Percentiles rank a stretch among this genome's conserved stretches.
These are phyloP conservation scores for Origma solitaria DNA, from an alignment of 2,113 vertebrate genomes.

Conservation along the genomic window DNA sequence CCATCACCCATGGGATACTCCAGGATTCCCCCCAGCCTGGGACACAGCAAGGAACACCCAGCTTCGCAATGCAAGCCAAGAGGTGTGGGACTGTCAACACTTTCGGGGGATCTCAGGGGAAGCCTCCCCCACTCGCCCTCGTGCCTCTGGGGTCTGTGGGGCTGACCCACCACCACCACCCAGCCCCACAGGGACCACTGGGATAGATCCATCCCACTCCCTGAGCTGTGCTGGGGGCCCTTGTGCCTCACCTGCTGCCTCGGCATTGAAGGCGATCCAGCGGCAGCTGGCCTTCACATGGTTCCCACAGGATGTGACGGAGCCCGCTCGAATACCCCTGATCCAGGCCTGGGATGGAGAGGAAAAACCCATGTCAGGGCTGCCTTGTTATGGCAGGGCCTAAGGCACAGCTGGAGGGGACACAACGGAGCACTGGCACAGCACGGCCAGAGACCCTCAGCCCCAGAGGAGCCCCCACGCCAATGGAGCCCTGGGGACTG, in stretches of 20 bases:
- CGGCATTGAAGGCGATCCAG: slow-evolving; percentile 81
- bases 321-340: slow-evolving; percentile 72
- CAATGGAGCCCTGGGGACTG: neutral
- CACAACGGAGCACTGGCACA: accelerated
- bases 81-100: neutral
- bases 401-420: accelerated
- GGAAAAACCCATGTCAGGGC: neutral
- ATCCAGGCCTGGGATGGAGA: slow-evolving; percentile 83
- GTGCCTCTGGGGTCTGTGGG: neutral
- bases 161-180: neutral
- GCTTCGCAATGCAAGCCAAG: neutral
- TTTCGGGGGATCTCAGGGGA: neutral
- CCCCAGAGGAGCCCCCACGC: neutral
- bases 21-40: neutral
- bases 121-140: neutral
- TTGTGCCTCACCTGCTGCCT: slow-evolving; percentile 76
- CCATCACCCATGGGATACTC: neutral
- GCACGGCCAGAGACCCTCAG: neutral
- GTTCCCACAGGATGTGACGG: slow-evolving; percentile 74
- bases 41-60: accelerated
- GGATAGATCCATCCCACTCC: neutral
- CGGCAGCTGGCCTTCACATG: slow-evolving; percentile 84
- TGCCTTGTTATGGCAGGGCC: neutral
- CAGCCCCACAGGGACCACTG: neutral
- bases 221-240: accelerated